Evolutionary conservation across 1,140 invertebrate species (phyloP).

Genomic region (Megalonaias nervosa): DNA sequence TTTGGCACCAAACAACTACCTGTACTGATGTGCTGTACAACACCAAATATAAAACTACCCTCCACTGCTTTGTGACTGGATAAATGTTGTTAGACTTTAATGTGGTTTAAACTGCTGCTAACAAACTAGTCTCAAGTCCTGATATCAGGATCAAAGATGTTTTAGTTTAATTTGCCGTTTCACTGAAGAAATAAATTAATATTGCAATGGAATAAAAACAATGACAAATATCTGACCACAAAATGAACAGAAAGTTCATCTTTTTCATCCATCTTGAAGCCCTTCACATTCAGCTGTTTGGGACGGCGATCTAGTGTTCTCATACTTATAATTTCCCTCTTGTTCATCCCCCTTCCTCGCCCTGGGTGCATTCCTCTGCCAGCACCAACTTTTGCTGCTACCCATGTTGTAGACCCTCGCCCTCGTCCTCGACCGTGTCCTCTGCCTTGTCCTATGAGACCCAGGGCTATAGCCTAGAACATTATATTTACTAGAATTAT

Average conservation of each 20-base stretch:
- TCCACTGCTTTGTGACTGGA: too few species aligned
- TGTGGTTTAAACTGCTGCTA: too few species aligned
- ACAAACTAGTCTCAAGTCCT: too few species aligned
- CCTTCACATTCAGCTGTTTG: constrained; percentile 84
- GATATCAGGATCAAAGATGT: too few species aligned
- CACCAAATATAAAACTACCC: too few species aligned
- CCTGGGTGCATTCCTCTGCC: constrained; percentile 23
- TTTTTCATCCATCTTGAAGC: constrained; percentile 82
- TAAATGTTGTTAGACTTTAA: too few species aligned
- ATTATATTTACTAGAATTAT: neutral
- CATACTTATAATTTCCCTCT: constrained; percentile 38
- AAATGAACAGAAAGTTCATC: constrained; percentile 81
- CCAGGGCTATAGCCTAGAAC: constrained; percentile 62
- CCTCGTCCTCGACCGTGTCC: constrained; percentile 42
- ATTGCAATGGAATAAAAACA: constrained; percentile 5
- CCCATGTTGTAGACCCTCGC: constrained; percentile 44
- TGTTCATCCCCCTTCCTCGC: constrained; percentile 38
- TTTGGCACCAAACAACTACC: too few species aligned
- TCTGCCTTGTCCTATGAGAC: constrained; percentile 56
- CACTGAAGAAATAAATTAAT: too few species aligned
- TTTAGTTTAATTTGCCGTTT: too few species aligned
- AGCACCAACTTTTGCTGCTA: constrained; percentile 35
- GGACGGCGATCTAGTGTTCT: constrained; percentile 86
- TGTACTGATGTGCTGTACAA: too few species aligned
- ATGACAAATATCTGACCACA: constrained; percentile 74